These are phyloP conservation scores for Hanleya hanleyi DNA, from an alignment of 2,888 invertebrate species.

Conservation along the genomic window DNA sequence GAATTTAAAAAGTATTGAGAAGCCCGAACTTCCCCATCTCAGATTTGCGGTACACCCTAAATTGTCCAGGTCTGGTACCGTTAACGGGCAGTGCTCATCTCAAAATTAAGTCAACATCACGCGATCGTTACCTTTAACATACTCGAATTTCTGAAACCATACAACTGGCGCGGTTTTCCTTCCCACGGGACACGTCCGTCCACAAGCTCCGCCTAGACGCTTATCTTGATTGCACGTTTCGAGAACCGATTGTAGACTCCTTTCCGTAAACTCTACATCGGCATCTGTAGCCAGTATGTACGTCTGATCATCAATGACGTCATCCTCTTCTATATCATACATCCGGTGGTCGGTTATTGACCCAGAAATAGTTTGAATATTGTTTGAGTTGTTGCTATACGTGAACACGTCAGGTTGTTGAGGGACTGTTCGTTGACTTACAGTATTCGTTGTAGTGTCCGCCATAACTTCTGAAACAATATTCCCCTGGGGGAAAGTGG, in stretches of 20 bases:
- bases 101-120: too few relatives aligned
- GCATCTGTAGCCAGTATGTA: slow-evolving; percentile 54
- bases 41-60: background rate
- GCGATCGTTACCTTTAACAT: slow-evolving; percentile 60
- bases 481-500: background rate
- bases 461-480: background rate
- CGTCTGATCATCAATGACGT: slow-evolving; percentile 25
- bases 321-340: slow-evolving; percentile 19
- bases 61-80: too few relatives aligned
- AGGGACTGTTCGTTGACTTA: too few relatives aligned
- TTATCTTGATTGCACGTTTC: slow-evolving; percentile 40
- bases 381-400: background rate
- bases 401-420: background rate
- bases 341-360: background rate
- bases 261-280: slow-evolving; percentile 51
- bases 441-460: background rate
- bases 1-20: too few relatives aligned
- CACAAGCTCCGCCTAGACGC: slow-evolving; percentile 49
- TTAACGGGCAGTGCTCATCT: too few relatives aligned
- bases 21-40: too few relatives aligned
- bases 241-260: slow-evolving; percentile 42
- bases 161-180: slow-evolving; percentile 47
- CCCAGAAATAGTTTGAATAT: background rate
- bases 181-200: slow-evolving; percentile 49
- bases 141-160: slow-evolving; percentile 57